Evolutionary conservation across 2,888 invertebrate species (phyloP), one percentile per base, ranked within the genome.

Genomic region (Crossocerus cetratus): DNA sequence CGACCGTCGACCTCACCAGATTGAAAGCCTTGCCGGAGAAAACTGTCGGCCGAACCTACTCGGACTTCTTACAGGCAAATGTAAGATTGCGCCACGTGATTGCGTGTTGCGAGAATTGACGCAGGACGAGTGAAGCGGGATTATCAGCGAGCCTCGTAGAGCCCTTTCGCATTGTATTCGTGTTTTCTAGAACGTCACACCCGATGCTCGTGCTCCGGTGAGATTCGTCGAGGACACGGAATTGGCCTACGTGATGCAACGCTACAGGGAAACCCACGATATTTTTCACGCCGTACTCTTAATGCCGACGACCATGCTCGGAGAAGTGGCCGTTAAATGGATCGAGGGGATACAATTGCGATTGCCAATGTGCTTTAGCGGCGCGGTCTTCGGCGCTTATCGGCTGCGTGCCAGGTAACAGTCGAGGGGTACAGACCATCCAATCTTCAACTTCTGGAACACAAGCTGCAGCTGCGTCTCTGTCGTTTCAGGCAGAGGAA

Each of bases 221-320:
- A 95, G 96, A 84, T 99, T 98, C 91, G 94, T 99, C 59, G 94
- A 97, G 79, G 96, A 99, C 90, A 91, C 94, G 1, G 95, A 98
- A 77, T 91, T 98, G 82, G 98, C 98, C 3, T 99, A 99, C 91
- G 95, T 99, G 57, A 98, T 99, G 95, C 97, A 98, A 90, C 93
- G 99, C 65, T 99, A 99, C 89, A 93, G 99, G 78, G 99, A 99
- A 92, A 95, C 96, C 8, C 99, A 99, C 90, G 99, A 99, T 91
- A 93, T 99, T 78, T 94, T 97, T 69, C 99, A 99, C 91, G 95
- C 98, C 0, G 92, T 96, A 18, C 92, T 99, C 53, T 94, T 94
- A 80, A 98, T 99, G 97, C 98, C 96, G 45, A 98, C 98, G 13
- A 96, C 96, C 84, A 97, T 98, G 97, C 91, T 98, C 44, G 94